Evolutionary conservation across 2,797 vertebrate genomes (phyloP).

Genomic region (Gila robusta): DNA sequence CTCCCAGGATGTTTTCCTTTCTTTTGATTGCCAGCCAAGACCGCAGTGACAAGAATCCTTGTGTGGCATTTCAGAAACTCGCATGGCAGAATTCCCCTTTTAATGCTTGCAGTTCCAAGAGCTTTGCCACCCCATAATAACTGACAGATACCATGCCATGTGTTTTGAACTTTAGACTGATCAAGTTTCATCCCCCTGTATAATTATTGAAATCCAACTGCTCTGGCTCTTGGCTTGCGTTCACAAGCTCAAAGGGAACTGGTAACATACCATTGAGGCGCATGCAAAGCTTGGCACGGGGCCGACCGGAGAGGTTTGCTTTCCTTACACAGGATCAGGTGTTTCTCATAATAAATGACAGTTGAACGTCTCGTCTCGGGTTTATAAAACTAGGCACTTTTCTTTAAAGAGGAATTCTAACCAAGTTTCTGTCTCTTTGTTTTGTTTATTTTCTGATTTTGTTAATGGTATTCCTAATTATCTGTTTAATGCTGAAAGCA

Average conservation of each 20-base stretch:
- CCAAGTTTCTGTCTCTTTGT: constrained; percentile 29
- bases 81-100: constrained; percentile 52
- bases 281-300: constrained; percentile 34
- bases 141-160: constrained; percentile 52
- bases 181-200: constrained; percentile 57
- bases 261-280: constrained; percentile 49
- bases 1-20: constrained; percentile 50
- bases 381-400: constrained; percentile 45
- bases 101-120: constrained; percentile 37
- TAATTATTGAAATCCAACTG: constrained; percentile 59
- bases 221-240: constrained; percentile 46
- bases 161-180: constrained; percentile 56
- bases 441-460: constrained; percentile 36
- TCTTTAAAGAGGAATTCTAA: constrained; percentile 44
- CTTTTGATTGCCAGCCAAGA: constrained; percentile 57
- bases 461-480: constrained; percentile 36
- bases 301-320: constrained; percentile 28
- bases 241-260: constrained; percentile 55
- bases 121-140: constrained; percentile 53
- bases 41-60: constrained; percentile 38
- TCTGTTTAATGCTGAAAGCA: constrained; percentile 24
- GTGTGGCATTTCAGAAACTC: constrained; percentile 51
- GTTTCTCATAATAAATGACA: constrained; percentile 54
- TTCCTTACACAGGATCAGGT: constrained; percentile 51
- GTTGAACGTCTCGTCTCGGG: constrained; percentile 35